Conservation (phyloP, 2,113 vertebrate species). For the Nycticebus coucang region DNA sequence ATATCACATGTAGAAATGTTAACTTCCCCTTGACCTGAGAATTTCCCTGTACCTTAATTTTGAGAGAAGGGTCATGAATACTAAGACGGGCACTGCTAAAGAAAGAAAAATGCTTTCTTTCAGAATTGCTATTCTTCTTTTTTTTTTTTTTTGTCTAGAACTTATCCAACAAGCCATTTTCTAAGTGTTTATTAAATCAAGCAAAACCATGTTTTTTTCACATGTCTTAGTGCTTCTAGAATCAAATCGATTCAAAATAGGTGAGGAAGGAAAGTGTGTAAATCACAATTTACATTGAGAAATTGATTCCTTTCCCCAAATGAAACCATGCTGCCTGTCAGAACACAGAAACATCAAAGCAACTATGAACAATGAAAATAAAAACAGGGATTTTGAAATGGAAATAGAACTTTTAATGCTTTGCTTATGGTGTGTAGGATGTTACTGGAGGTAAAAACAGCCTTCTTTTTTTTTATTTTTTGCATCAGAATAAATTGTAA, state of each 20-base stretch:
- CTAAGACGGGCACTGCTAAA: neutral
- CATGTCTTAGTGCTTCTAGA: slow-evolving; percentile 62
- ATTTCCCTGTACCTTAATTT: slow-evolving; percentile 54
- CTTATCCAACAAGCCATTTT: slow-evolving; percentile 65
- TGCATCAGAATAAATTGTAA: neutral
- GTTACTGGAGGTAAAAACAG: neutral
- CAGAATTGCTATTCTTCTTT: neutral
- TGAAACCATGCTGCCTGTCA: slow-evolving; percentile 65
- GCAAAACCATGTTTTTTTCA: slow-evolving; percentile 70
- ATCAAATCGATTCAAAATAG: slow-evolving; percentile 75
- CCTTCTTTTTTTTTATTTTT: slow-evolving; percentile 32
- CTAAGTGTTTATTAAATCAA: slow-evolving; percentile 76
- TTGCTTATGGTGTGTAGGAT: slow-evolving; percentile 18
- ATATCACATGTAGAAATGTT: neutral
- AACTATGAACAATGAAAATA: slow-evolving; percentile 59
- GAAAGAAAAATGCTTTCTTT: slow-evolving; percentile 24
- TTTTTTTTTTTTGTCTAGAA: neutral
- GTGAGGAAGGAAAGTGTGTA: slow-evolving; percentile 72
- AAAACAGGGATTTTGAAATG: slow-evolving; percentile 54
- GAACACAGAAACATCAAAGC: slow-evolving; percentile 65
- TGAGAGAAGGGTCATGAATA: neutral
- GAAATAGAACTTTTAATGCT: slow-evolving; percentile 58
- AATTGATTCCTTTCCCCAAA: slow-evolving; percentile 74
- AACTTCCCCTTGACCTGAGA: slow-evolving; percentile 44
- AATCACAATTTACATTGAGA: slow-evolving; percentile 79